These are phyloP conservation scores for Leptobrachium ailaonicum DNA, from an alignment of 2,113 vertebrate species.

Conservation along the genomic window DNA sequence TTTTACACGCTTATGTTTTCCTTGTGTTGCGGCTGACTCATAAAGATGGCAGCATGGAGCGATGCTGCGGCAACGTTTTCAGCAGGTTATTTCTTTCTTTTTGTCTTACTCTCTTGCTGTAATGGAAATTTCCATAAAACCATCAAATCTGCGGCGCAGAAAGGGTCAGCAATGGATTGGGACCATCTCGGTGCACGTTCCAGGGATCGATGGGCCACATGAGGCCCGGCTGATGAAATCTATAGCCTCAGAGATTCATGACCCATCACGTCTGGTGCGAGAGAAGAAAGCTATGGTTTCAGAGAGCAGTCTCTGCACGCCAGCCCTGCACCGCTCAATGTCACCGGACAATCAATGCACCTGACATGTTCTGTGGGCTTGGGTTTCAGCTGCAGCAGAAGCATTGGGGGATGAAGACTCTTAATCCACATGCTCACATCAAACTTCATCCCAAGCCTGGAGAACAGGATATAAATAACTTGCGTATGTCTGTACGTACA, in stretches of 20 bases:
- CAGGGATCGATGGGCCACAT: neutral
- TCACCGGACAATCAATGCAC: conserved; percentile 24
- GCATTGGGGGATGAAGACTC: neutral
- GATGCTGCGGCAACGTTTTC: too few species aligned
- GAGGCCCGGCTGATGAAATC: conserved; percentile 23
- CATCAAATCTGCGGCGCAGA: neutral
- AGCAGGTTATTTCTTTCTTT: neutral
- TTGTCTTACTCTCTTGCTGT: neutral
- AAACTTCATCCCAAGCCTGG: too few species aligned
- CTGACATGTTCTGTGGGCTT: conserved; percentile 25
- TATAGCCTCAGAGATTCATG: neutral
- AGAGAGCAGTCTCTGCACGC: conserved; percentile 15
- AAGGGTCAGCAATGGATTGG: neutral
- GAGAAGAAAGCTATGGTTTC: neutral
- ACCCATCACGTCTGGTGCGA: neutral
- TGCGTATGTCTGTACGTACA: too few species aligned
- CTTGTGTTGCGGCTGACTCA: too few species aligned
- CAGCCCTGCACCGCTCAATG: conserved; percentile 24
- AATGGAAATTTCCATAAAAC: neutral
- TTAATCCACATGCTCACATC: too few species aligned
- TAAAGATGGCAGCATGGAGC: too few species aligned
- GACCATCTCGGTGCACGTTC: conserved; percentile 3
- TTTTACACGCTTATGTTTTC: too few species aligned
- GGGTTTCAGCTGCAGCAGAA: conserved; percentile 5
- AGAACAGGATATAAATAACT: too few species aligned